phyloP scores from a whole-genome alignment of 2,888 invertebrate species.

The Apantesis nais region DNA sequence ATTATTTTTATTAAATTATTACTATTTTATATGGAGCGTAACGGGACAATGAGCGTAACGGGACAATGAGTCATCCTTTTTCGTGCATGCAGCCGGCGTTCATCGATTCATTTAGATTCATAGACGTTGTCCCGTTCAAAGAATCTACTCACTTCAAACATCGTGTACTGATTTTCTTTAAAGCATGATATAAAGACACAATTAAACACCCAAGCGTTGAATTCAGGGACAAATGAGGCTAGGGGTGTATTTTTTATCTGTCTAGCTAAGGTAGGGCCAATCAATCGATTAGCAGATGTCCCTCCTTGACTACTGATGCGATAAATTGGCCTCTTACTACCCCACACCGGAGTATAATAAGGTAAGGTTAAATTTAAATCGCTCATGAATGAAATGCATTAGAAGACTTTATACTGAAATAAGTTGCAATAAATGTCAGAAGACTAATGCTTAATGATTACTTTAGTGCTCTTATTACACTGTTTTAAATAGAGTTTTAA shows the following conservation, averaged over 20 bases:
- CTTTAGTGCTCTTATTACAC: too few relatives aligned
- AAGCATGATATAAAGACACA: conserved; percentile 47
- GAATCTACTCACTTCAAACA: not conserved
- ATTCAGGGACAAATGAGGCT: conserved; percentile 61
- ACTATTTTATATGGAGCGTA: too few relatives aligned
- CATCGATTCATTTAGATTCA: too few relatives aligned
- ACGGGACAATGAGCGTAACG: too few relatives aligned
- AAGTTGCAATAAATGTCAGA: not conserved
- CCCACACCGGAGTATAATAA: conserved; percentile 62
- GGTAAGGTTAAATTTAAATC: conserved; percentile 66
- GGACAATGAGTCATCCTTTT: too few relatives aligned
- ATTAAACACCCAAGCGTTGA: conserved; percentile 60
- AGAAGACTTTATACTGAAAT: conserved; percentile 1
- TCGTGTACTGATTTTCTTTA: conserved; percentile 10
- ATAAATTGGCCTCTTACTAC: conserved; percentile 79
- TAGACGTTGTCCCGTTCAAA: too few relatives aligned
- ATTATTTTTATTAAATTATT: too few relatives aligned
- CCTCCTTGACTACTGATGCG: conserved; percentile 80
- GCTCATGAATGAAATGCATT: conserved; percentile 27
- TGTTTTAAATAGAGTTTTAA: too few relatives aligned
- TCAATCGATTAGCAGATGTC: conserved; percentile 84
- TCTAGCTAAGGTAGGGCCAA: conserved; percentile 75
- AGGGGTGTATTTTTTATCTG: conserved; percentile 71
- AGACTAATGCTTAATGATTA: not conserved
- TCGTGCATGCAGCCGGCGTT: too few relatives aligned